Base-by-base conservation (phyloP, 2,113 vertebrate species). In the Halcyon malimbica region DNA sequence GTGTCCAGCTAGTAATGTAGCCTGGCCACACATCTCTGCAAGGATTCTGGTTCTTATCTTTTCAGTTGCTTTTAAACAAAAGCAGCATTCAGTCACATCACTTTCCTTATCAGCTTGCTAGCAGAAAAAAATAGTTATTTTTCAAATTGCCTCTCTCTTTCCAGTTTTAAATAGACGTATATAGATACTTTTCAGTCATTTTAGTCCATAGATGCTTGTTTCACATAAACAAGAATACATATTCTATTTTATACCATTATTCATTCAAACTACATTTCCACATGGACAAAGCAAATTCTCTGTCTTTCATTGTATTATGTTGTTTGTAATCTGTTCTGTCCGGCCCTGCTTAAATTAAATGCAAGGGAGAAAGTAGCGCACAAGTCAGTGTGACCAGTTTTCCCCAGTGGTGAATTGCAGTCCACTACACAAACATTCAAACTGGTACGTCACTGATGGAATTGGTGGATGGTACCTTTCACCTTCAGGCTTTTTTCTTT, bases 61-160 rank as follows among this genome's bases (percentile, higher is more conserved):
- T 70, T 86, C 16, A 8, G 60, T 65, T 48, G 83, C 94, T 90
- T 71, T 90, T 78, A 44, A 89, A 98, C 96, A 98, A 97, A 95
- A 97, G 84, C 39, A 9, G 74, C 90, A 97, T 98, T 98, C 96
- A 97, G 89, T 42, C 90, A 88, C 90, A 83, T 87, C 57, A 23
- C 69, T 95, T 91, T 59, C 71, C 87, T 96, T 97, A 97, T 97
- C 96, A 90, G 89, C 86, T 50, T 12, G n/a, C 86, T 91, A 63
- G 83, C 70, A 91, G 94, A 95, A 93, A 96, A 97, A 97, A 93
- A 92, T 95, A 95, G 94, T 85, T 97, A 95, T 95, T 98, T 94
- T 97, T 95, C 96, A 97, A 95, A 97, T 94, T 96, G 85, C 93
- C 26, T 92, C 86, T 93, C 89, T 87, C 87, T 62, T 95, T 96